These are phyloP conservation scores for Athalia rosae DNA, from an alignment of 2,888 invertebrate genomes.

Conservation along the genomic window DNA sequence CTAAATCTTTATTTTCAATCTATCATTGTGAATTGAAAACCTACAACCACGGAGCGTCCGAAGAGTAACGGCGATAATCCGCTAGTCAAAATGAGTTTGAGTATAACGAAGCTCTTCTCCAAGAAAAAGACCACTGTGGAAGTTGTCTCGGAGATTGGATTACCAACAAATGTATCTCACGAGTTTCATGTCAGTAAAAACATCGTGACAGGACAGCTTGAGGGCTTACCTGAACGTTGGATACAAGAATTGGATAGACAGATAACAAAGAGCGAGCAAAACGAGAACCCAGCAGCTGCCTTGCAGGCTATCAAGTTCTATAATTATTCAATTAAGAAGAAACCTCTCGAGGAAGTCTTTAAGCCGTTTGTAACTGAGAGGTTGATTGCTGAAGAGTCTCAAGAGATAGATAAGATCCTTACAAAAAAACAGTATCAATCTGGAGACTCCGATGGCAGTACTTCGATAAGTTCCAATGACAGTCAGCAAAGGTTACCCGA, in stretches of 20 bases:
- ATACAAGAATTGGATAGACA: slow-evolving; percentile 85
- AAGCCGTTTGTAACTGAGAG: slow-evolving; percentile 89
- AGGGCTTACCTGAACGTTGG: slow-evolving; percentile 92
- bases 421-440: slow-evolving; percentile 78
- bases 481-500: slow-evolving; percentile 62
- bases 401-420: slow-evolving; percentile 86
- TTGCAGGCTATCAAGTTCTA: slow-evolving; percentile 93
- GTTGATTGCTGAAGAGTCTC: slow-evolving; percentile 87
- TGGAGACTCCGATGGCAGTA: slow-evolving; percentile 62
- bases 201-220: slow-evolving; percentile 86
- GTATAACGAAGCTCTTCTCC: slow-evolving; percentile 69
- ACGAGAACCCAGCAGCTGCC: slow-evolving; percentile 92
- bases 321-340: slow-evolving; percentile 90
- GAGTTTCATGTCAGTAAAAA: slow-evolving; percentile 92
- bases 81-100: slow-evolving; percentile 67
- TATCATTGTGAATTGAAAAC: background rate
- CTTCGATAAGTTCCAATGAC: slow-evolving; percentile 62
- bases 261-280: slow-evolving; percentile 90
- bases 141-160: slow-evolving; percentile 82
- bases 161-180: slow-evolving; percentile 90
- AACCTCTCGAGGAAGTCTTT: slow-evolving; percentile 80
- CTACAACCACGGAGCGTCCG: slow-evolving; percentile 1
- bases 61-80: background rate
- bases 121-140: slow-evolving; percentile 66
- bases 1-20: background rate